Base-by-base conservation (phyloP, 2,888 invertebrate species). In the Coleophora deauratella region DNA sequence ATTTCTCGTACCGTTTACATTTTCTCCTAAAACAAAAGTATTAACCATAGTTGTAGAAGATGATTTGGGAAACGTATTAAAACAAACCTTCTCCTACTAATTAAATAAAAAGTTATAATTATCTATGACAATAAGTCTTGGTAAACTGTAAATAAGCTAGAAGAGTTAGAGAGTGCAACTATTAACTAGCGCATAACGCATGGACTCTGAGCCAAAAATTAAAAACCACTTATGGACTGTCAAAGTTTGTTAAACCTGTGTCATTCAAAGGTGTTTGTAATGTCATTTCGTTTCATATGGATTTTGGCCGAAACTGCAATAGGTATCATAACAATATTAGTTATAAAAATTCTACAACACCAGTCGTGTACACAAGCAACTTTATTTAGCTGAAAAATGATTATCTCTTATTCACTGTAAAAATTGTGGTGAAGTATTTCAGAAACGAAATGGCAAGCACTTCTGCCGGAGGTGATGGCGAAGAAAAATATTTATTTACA, bases 41-140 rank as follows among this genome's bases (percentile, higher is more conserved):
- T 66, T 88, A 41, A 88, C 87, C 35, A 86, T 92, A 55, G 87
- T 91, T 41, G 90, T 90, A 33, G 90, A 91, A 71, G 91, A 92
- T 57, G 89, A 90, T 49, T 68, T 87, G 50, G 92, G 92, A 52
- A 90, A 90, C 63, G 88, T 91, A 50, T 73, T 92, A 45, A 91
- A 91, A 72, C 87, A 89, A 63, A 86, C 88, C 53, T 85, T 89
- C 72, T 86, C 89, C 7, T 86, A 87, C 65, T 86, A 66, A 66
- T 53, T 43, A 37, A 28, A 40, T 38, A 41, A 45, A 37, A 51
- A 55, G 42, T 56, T 54, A 47, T 65, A 64, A 50, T n/a, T n/a
- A n/a, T 30, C 14, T 31, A 21, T 76, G 69, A 87, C 78, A 79
- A 77, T 76, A 77, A 58, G 61, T 21, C 21, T 21, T 21, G 3